Evolutionary conservation across 2,113 vertebrate genomes (phyloP).

Genomic region (Cephalopholis sonnerati): DNA sequence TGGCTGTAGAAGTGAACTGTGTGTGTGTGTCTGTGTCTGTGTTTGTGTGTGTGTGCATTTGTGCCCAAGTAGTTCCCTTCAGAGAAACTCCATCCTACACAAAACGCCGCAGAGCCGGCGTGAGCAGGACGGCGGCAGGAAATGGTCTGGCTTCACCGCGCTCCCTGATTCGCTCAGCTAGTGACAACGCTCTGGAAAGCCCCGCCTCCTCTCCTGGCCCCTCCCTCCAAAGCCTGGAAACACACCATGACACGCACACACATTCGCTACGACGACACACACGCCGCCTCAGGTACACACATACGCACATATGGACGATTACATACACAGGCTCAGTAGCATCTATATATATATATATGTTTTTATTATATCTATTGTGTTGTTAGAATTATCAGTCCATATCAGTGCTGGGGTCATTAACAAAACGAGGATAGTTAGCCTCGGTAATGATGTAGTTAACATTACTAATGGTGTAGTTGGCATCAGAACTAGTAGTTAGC

Average conservation of each 20-base stretch:
- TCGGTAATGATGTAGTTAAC: no score
- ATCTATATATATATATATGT: no score
- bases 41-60: constrained; percentile 53
- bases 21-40: constrained; percentile 17
- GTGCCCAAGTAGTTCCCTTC: constrained; percentile 89
- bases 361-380: no score
- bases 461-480: no score
- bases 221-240: constrained; percentile 92
- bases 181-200: constrained; percentile 94
- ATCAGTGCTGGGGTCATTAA: no score
- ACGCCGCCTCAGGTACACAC: constrained; percentile 79
- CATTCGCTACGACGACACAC: constrained; percentile 80
- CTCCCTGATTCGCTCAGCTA: constrained; percentile 93
- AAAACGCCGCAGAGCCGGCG: constrained; percentile 85
- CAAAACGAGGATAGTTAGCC: no score
- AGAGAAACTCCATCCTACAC: constrained; percentile 97
- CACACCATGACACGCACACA: constrained; percentile 79
- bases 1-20: constrained; percentile 21
- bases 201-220: constrained; percentile 92
- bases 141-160: constrained; percentile 90
- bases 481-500: background rate
- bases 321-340: background rate
- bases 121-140: constrained; percentile 75
- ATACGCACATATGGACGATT: background rate
- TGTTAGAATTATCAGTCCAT: no score